A percentile compares a stretch with the other conserved stretches of the same genome.
Evolutionary conservation across 1,140 invertebrate species (phyloP).

Genomic region (Sinonovacula constricta): DNA sequence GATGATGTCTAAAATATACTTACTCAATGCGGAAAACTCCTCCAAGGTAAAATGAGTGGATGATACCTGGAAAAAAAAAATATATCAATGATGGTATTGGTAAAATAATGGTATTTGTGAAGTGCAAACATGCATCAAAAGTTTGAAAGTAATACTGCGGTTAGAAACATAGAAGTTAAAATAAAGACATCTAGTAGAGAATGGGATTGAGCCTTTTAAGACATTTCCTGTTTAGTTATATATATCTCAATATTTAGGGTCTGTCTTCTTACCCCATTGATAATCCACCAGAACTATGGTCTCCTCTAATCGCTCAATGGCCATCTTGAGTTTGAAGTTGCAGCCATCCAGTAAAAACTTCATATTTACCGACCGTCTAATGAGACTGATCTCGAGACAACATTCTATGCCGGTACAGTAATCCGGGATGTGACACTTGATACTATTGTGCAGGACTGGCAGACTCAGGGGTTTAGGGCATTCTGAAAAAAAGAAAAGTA

Average conservation of each 20-base stretch:
- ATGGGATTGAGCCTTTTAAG: background rate
- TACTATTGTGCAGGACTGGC: constrained; percentile 6
- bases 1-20: too few relatives aligned
- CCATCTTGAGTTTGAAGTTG: constrained; percentile 4
- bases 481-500: constrained; percentile 10
- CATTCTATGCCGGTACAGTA: constrained; percentile 39
- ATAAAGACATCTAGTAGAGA: background rate
- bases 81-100: background rate
- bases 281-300: constrained; percentile 11
- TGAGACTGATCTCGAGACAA: constrained; percentile 8
- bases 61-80: constrained; percentile 12
- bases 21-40: constrained; percentile 45
- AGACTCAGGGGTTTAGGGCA: background rate
- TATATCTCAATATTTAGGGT: background rate
- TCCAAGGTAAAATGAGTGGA: constrained; percentile 4
- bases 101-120: too few relatives aligned
- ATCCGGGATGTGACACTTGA: constrained; percentile 25
- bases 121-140: too few relatives aligned
- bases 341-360: constrained; percentile 10
- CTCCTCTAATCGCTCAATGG: constrained; percentile 15
- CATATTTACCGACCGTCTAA: background rate
- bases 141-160: too few relatives aligned
- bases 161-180: too few relatives aligned
- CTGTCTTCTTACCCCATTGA: constrained; percentile 25
- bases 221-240: background rate